phyloP scores from a whole-genome alignment of 2,113 vertebrate genomes.

The Aegypius monachus region DNA sequence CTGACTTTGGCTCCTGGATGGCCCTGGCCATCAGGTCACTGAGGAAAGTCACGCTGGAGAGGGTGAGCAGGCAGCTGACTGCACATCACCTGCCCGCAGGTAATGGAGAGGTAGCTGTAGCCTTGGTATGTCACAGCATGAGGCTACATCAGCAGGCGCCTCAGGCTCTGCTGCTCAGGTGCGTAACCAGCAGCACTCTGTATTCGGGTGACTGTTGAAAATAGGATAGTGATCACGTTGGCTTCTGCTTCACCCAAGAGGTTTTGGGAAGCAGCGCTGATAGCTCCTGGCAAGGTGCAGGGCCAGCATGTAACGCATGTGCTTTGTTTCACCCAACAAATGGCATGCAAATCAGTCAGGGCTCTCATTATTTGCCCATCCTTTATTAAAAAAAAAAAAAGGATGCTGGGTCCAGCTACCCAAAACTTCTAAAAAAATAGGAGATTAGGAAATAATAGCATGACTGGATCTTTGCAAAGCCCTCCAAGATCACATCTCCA shows the following conservation, averaged over 20 bases:
- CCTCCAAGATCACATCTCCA: not conserved
- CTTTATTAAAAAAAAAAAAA: not conserved
- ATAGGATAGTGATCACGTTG: not conserved
- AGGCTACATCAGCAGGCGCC: not conserved
- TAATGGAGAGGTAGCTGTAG: not conserved
- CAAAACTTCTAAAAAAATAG: not conserved
- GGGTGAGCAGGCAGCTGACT: not conserved
- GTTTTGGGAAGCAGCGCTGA: not conserved
- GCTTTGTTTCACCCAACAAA: not conserved
- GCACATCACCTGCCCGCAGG: not conserved
- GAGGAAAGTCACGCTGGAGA: not conserved
- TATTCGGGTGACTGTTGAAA: not conserved
- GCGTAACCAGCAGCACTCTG: accelerated
- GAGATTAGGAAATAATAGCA: not conserved
- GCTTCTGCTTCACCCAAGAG: not conserved
- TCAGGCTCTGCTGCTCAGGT: not conserved
- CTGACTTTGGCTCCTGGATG: not conserved
- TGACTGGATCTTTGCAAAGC: not conserved
- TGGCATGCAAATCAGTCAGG: not conserved
- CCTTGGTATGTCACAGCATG: not conserved
- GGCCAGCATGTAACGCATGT: accelerated
- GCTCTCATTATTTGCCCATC: not conserved
- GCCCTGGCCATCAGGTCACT: not conserved
- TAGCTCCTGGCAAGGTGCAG: not conserved
- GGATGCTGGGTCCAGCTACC: not conserved